phyloP scores from a whole-genome alignment of 1,140 invertebrate genomes.

The Meloidogyne hapla region DNA sequence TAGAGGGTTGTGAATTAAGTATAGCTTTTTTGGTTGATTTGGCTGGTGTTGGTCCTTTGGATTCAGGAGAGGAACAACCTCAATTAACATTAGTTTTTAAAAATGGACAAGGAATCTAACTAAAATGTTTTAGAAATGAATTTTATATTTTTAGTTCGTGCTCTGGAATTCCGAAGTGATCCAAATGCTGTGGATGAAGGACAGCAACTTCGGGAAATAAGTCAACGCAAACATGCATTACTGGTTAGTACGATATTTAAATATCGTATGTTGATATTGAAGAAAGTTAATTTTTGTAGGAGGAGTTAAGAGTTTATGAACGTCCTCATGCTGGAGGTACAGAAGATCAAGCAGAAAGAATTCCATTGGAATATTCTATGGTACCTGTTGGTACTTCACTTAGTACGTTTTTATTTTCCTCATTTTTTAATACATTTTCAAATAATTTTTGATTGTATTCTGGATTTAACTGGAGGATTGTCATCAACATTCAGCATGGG shows the following conservation, averaged over 20 bases:
- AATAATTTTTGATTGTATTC: conserved; percentile 29
- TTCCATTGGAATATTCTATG: conserved; percentile 17
- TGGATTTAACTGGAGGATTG: conserved; percentile 40
- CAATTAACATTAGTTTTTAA: conserved; percentile 40
- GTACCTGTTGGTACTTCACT: conserved; percentile 42
- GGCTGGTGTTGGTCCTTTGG: conserved; percentile 20
- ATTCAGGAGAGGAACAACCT: not conserved
- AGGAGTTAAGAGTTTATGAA: conserved; percentile 50
- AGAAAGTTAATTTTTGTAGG: conserved; percentile 16
- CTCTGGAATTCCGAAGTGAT: conserved; percentile 42
- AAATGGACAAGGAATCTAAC: conserved; percentile 41
- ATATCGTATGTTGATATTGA: not conserved
- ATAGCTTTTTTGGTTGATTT: conserved; percentile 42
- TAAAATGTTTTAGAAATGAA: not conserved
- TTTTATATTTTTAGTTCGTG: conserved; percentile 24
- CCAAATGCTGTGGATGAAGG: conserved; percentile 9
- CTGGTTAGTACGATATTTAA: conserved; percentile 34
- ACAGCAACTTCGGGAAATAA: conserved; percentile 40
- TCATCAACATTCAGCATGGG: not conserved
- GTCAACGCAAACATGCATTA: conserved; percentile 49
- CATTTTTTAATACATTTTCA: not conserved
- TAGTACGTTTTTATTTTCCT: not conserved
- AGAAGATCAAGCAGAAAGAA: not conserved
- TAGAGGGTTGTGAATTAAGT: conserved; percentile 42
- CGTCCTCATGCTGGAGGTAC: not conserved